phyloP scores from a whole-genome alignment of 2,888 invertebrate genomes.

The Tuta absoluta region DNA sequence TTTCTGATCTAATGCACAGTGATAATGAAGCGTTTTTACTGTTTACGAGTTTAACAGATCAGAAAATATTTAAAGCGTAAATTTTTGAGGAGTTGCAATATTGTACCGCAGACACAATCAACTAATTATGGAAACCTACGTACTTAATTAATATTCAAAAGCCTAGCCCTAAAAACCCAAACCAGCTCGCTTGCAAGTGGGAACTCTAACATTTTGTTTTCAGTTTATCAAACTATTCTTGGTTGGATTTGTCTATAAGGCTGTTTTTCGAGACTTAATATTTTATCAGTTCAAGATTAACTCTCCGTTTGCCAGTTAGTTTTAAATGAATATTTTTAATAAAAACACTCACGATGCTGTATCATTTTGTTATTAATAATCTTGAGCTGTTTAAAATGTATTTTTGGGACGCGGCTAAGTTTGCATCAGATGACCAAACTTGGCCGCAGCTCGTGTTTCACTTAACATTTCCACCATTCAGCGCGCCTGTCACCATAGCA shows the following conservation, averaged over 20 bases:
- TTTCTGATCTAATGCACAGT: too few species aligned
- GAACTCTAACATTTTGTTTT: neutral
- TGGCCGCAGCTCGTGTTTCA: constrained; percentile 47
- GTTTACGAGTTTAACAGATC: too few species aligned
- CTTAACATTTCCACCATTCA: constrained; percentile 59
- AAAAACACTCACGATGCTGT: neutral
- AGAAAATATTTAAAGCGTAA: too few species aligned
- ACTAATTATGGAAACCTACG: too few species aligned
- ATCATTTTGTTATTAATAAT: neutral
- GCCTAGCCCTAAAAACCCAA: too few species aligned
- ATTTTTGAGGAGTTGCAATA: too few species aligned
- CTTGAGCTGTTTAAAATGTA: constrained; percentile 14
- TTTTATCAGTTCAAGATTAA: neutral
- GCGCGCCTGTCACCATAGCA: constrained; percentile 61
- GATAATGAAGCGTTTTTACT: too few species aligned
- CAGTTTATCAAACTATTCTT: neutral
- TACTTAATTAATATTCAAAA: too few species aligned
- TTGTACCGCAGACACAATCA: too few species aligned
- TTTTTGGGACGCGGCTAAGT: constrained; percentile 41
- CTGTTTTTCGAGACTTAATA: neutral
- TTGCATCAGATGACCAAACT: constrained; percentile 41
- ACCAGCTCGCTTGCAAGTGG: neutral
- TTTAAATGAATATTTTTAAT: too few species aligned
- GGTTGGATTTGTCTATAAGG: neutral
- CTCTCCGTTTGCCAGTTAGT: neutral